These are phyloP conservation scores for Circaetus gallicus DNA, from an alignment of 2,113 vertebrate genomes.

Conservation along the genomic window DNA sequence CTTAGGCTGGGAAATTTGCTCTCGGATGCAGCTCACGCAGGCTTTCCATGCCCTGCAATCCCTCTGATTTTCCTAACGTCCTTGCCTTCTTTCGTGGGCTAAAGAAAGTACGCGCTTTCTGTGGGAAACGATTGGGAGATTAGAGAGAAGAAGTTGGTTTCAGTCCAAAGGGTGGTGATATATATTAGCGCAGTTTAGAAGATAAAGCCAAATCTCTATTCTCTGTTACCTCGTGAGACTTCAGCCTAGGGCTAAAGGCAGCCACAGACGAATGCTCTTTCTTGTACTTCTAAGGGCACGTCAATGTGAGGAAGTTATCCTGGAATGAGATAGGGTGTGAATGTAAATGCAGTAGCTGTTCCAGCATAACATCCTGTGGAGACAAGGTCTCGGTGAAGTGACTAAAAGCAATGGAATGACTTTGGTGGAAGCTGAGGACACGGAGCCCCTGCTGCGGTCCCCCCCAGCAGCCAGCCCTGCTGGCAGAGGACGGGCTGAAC, in stretches of 20 bases:
- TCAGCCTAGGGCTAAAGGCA: conserved; percentile 51
- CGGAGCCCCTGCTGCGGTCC: fast-evolving
- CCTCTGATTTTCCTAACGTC: neutral
- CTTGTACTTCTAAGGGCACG: conserved; percentile 31
- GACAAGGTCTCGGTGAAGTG: conserved; percentile 1
- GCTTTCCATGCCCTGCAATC: neutral
- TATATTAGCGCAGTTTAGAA: conserved; percentile 30
- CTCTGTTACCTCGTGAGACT: conserved; percentile 53
- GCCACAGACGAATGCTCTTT: conserved; percentile 18
- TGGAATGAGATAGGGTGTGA: conserved; percentile 48
- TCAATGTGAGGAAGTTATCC: conserved; percentile 46
- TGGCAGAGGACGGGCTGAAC: neutral
- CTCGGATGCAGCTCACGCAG: neutral
- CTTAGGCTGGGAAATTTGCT: neutral
- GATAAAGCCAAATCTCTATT: conserved; percentile 54
- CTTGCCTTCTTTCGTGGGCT: neutral
- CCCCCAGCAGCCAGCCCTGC: neutral
- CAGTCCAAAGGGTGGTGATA: conserved; percentile 42
- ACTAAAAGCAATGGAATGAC: conserved; percentile 13
- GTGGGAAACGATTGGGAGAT: conserved; percentile 38
- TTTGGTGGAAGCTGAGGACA: neutral
- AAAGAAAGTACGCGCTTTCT: neutral
- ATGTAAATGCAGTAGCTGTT: conserved; percentile 38
- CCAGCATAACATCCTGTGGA: conserved; percentile 19
- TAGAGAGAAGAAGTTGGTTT: conserved; percentile 22